Evolutionary conservation across 2,113 vertebrate genomes (phyloP), one percentile per base, ranked within the genome.

Genomic region (Cottus gobio): DNA sequence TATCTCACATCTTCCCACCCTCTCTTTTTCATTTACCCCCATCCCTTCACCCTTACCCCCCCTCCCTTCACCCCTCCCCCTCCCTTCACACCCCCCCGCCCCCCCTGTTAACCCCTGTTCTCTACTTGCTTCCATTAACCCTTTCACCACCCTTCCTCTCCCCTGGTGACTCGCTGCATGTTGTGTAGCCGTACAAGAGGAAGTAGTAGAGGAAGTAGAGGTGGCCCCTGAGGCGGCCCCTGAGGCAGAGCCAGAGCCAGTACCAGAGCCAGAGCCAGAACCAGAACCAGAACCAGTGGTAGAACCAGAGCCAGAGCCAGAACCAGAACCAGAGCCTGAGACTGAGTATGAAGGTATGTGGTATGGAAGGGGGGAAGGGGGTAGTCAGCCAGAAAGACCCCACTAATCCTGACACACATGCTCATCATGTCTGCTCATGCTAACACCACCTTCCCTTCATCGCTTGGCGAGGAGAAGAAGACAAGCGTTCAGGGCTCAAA

Each of bases 281-380:
- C 76, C 85, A 77, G 92, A 90, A 18, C 77, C 86, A 86, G 91
- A 80, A 48, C 75, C 79, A 78, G 92, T 90, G 34, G 82, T 85
- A 79, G 92, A 91, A 39, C 85, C 89, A 73, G 92, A 89, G 22
- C 76, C 85, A 80, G 91, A 79, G 18, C 78, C 76, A 71, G 89
- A 91, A 10, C 88, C 91, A 48, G 87, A 91, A 11, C 84, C 87
- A 1, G 73, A 90, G 5, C 61, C 83, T 7, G 89, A 91, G 58
- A n/a, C 80, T 77, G 90, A 92, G 87, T 5, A 50, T 85, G 95
- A 96, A 97, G 97, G 96, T 97, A 97, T 10, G 92, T 95, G 83
- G 92, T 92, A 91, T 85, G 91, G 82, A 91, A 91, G 75, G 91
- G 91, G 90, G 87, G 76, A 34, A 39, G 76, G 80, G 85, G 83